Conservation (phyloP, 64 coral and sea anemone genomes). For the Actinia tenebrosa region DNA sequence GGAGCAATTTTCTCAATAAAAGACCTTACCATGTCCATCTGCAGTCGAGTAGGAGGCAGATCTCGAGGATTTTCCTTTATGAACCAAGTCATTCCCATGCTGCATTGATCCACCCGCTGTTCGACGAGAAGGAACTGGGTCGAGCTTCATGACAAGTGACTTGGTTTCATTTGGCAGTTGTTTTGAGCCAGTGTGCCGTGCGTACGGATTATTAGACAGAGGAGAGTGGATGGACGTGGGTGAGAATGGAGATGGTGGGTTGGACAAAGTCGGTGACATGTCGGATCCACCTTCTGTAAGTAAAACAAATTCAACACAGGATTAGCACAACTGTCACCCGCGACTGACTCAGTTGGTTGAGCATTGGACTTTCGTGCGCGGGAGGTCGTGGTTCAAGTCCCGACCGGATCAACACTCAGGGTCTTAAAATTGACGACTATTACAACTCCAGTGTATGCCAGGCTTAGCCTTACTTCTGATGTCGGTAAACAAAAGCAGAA, state of each 20-base stretch:
- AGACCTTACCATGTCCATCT: neutral
- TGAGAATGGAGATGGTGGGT: conserved; percentile 5
- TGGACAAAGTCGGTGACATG: neutral
- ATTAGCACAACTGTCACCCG: no score
- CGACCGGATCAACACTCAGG: no score
- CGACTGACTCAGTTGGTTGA: no score
- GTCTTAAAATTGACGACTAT: no score
- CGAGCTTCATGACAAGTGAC: neutral
- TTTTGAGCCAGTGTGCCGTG: neutral
- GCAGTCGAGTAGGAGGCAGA: neutral
- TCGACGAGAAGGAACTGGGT: conserved; percentile 5
- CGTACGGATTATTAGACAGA: neutral
- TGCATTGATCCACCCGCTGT: neutral
- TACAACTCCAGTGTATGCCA: no score
- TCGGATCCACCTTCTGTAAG: conserved; percentile 10
- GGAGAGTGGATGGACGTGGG: neutral
- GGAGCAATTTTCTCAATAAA: neutral
- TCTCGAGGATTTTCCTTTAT: neutral
- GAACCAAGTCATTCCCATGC: neutral
- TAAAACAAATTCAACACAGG: neutral
- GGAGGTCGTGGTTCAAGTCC: no score
- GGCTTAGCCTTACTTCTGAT: no score
- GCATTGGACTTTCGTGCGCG: no score
- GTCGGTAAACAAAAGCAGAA: no score
- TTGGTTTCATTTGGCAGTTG: neutral